Evolutionary conservation across 2,888 invertebrate genomes (phyloP), one percentile per base, ranked within the genome.

Genomic region (Hedya salicella): DNA sequence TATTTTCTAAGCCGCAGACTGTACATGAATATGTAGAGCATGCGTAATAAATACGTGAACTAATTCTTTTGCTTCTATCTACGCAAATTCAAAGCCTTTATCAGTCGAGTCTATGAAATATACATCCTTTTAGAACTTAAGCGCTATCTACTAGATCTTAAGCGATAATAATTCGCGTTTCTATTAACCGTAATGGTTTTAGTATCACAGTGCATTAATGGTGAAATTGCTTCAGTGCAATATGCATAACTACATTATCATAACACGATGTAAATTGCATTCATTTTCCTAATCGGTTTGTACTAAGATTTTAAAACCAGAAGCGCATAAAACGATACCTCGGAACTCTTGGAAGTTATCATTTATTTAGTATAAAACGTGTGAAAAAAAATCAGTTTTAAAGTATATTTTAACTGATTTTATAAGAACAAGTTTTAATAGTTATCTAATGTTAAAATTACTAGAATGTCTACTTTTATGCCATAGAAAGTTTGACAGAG

Each of bases 201-300:
- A 70, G 67, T 77, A 81, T 79, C 77, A 68, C 54, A 76, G 73
- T 64, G 75, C 78, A 82, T 82, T 79, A 80, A 72, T 74, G 76
- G 77, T 74, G 75, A 79, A 78, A 80, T 78, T 78, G 67, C 68
- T 74, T 71, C 76, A 82, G 82, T 81, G 85, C 85, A 87, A 82
- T 85, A 85, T 84, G 83, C 85, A 79, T 83, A 82, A 81, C 81
- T 80, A 72, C 79, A 83, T 82, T 86, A 86, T 83, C 85, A 83
- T 87, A 87, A 85, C 80, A 79, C 77, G 81, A 86, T 82, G 83
- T 80, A 85, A 86, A 86, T 86, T 86, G 83, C 81, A 72, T 74
- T 76, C 83, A 83, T 84, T 85, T 85, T 82, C 81, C 81, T 86
- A 86, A 87, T 85, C 83, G 78, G 76, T 68, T 68, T 66, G 68